Base-by-base conservation (phyloP, 2,797 vertebrate species). In the Brachyalestes nurse region DNA sequence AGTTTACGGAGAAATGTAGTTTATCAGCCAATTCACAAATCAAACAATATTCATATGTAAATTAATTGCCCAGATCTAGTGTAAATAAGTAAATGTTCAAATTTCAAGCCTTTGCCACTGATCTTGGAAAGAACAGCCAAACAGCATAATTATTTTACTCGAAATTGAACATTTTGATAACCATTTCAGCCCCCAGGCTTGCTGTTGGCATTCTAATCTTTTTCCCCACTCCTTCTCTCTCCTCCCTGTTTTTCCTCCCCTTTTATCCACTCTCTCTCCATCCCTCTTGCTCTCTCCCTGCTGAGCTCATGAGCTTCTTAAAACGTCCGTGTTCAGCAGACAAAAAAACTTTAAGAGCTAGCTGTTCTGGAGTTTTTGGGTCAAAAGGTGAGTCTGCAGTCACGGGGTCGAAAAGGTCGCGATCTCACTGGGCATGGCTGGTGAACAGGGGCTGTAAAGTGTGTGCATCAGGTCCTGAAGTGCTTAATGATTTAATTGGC, bases 401-500 rank as follows among this genome's bases (percentile, higher is more conserved):
- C 65, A 70, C 2, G 49, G 70, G 71, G 57, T 78, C 57, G 34
- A 65, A 53, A 51, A 74, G 62, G 77, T 77, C 25, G 70, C 42
- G 64, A 83, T 64, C 62, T 69, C 49, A 17, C 14, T 16, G 72
- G 38, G 53, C 40, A 38, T 13, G 55, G 72, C 65, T 19, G 28
- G 62, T 74, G 77, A 83, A 83, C 82, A 80, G 78, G 81, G 53
- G 75, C 73, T 61, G 58, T 81, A 51, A 80, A 83, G 77, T 88
- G 88, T 85, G 81, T 69, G 79, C 82, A 85, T 86, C 74, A 87
- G 78, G 83, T 88, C 82, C 88, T 91, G 87, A 57, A 91, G 91
- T 90, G 87, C 88, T 89, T 93, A 93, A 94, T 90, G 83, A 86
- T 89, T 93, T 92, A 94, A 94, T 93, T 93, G 90, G 88, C 84